Conservation (phyloP, 2,888 invertebrate species). For the Eutolmus rufibarbis region DNA sequence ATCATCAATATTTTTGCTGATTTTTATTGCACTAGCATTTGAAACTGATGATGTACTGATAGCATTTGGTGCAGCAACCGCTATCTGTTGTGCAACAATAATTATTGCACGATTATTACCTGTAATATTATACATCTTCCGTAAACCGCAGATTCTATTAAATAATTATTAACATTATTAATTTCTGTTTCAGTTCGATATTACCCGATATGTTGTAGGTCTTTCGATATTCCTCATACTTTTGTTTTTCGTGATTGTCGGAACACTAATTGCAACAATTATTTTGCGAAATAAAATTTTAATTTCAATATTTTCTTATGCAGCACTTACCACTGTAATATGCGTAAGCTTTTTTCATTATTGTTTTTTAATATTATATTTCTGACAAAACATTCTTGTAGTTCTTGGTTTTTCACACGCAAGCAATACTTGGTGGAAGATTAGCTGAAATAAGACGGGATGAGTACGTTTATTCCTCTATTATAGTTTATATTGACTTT, state of each 20-base stretch:
- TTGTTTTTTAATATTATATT: neutral
- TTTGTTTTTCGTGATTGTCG: neutral
- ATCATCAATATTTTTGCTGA: neutral
- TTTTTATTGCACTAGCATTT: neutral
- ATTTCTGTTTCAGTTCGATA: neutral
- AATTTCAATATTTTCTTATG: neutral
- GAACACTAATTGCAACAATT: neutral
- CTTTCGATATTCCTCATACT: neutral
- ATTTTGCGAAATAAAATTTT: neutral
- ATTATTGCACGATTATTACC: neutral
- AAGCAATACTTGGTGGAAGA: conserved; percentile 5
- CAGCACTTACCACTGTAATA: neutral
- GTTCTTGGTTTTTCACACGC: neutral
- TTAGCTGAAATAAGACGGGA: neutral
- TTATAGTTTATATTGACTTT: conserved; percentile 24
- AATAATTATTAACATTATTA: neutral
- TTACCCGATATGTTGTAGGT: neutral
- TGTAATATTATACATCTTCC: neutral
- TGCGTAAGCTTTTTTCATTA: neutral
- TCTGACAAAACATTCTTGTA: neutral
- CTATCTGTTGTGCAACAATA: neutral
- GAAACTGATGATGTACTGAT: neutral
- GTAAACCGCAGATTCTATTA: neutral
- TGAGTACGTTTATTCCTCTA: conserved; percentile 1
- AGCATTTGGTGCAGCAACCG: neutral